A percentile compares a stretch with the other conserved stretches of the same genome.
Conservation (phyloP, 2,113 vertebrate genomes). For the Cephalopterus ornatus region DNA sequence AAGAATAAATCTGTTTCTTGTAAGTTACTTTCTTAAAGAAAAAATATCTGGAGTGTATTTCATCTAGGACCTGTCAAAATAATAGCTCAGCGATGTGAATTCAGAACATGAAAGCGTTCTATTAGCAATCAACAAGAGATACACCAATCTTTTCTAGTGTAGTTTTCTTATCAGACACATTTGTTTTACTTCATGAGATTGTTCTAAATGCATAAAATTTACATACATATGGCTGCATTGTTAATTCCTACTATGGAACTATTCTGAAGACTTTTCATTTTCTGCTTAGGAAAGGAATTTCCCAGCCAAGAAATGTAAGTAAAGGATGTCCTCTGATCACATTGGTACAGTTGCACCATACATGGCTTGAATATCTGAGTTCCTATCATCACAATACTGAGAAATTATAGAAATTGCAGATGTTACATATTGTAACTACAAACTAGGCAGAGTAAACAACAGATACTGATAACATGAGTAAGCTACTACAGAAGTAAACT, state of each 20-base stretch:
- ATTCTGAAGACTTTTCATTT: neutral
- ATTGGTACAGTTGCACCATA: neutral
- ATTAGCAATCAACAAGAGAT: conserved; percentile 59
- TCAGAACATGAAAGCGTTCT: conserved; percentile 51
- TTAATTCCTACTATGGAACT: neutral
- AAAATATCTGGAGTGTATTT: conserved; percentile 45
- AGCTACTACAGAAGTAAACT: neutral
- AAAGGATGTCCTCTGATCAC: neutral
- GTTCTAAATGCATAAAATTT: conserved; percentile 66
- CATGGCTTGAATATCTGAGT: neutral
- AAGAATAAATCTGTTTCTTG: conserved; percentile 43
- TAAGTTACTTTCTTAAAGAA: conserved; percentile 45
- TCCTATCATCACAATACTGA: neutral
- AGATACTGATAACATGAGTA: neutral
- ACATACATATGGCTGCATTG: neutral
- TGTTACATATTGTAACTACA: neutral
- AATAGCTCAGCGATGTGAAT: conserved; percentile 47
- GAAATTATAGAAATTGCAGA: neutral
- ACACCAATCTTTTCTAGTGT: conserved; percentile 13
- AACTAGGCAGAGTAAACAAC: neutral
- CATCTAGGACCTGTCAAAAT: conserved; percentile 58
- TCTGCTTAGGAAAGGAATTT: neutral
- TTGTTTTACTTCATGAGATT: conserved; percentile 53
- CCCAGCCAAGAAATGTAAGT: neutral
- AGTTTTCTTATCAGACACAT: conserved; percentile 47